Evolutionary conservation across 2,888 invertebrate species (phyloP).

Genomic region (Pterostichus madidus): DNA sequence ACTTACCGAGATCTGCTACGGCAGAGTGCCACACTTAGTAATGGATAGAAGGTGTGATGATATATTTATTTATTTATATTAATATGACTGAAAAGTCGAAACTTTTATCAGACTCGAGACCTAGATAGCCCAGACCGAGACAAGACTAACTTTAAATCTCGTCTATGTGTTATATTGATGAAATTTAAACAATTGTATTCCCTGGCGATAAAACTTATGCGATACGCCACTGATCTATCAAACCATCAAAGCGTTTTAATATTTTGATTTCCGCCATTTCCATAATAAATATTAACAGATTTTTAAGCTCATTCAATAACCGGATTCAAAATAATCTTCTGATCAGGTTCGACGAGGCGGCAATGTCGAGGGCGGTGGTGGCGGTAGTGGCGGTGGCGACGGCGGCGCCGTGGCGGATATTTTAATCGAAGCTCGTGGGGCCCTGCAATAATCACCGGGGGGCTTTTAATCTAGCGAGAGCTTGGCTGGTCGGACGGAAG

Average conservation of each 20-base stretch:
- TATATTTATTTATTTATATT: no score
- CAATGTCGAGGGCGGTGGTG: neutral
- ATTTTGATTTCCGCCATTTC: conserved; percentile 37
- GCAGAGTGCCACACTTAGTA: no score
- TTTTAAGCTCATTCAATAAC: conserved; percentile 42
- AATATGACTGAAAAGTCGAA: no score
- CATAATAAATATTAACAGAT: conserved; percentile 37
- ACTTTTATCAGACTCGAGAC: no score
- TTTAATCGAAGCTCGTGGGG: conserved; percentile 52
- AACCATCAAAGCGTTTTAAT: neutral
- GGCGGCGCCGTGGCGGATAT: conserved; percentile 20
- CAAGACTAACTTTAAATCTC: no score
- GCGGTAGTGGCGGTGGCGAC: neutral
- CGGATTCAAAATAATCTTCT: conserved; percentile 32
- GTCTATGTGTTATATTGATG: no score
- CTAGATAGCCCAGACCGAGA: no score
- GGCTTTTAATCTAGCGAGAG: conserved; percentile 26
- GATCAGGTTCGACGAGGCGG: conserved; percentile 11
- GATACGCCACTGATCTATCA: neutral
- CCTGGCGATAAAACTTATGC: no score
- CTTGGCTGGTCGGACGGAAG: neutral
- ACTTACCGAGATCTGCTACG: no score
- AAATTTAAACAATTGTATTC: no score
- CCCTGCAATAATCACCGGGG: conserved; percentile 35
- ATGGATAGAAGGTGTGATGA: no score